Conservation (phyloP, 2,113 vertebrate genomes). For the Cettia cetti region DNA sequence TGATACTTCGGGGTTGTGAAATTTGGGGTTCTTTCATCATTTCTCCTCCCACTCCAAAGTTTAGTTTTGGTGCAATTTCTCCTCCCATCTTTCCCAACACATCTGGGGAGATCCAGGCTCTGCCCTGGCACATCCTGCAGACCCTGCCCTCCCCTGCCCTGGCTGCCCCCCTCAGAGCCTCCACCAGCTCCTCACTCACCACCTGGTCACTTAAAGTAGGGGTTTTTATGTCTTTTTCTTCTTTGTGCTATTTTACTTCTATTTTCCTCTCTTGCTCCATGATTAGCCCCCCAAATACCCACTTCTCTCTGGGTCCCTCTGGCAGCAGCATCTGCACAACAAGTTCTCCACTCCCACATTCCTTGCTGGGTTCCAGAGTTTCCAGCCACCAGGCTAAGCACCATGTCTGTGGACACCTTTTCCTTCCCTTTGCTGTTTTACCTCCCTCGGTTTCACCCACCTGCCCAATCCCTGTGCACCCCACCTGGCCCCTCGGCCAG, state of each 20-base stretch:
- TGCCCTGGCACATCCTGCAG: neutral
- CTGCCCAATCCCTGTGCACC: neutral
- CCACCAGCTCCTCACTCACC: neutral
- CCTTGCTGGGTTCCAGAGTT: neutral
- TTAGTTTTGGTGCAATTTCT: neutral
- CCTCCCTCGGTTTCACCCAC: accelerated
- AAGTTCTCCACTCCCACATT: neutral
- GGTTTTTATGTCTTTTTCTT: neutral
- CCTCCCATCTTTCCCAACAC: neutral
- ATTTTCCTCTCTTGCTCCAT: neutral
- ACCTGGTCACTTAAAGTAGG: neutral
- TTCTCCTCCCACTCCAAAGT: neutral
- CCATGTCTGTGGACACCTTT: accelerated
- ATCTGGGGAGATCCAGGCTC: neutral
- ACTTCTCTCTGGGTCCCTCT: neutral
- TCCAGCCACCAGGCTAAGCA: neutral
- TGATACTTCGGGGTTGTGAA: neutral
- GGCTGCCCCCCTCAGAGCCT: neutral
- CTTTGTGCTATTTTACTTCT: neutral
- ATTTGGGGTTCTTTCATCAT: neutral
- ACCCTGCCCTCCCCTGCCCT: neutral
- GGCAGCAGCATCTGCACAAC: neutral
- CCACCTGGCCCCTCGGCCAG: neutral
- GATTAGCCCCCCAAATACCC: neutral
- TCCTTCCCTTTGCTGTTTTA: neutral